A percentile compares a stretch with the other conserved stretches of the same genome.
Conservation (phyloP, 2,113 vertebrate species). For the Anolis carolinensis region DNA sequence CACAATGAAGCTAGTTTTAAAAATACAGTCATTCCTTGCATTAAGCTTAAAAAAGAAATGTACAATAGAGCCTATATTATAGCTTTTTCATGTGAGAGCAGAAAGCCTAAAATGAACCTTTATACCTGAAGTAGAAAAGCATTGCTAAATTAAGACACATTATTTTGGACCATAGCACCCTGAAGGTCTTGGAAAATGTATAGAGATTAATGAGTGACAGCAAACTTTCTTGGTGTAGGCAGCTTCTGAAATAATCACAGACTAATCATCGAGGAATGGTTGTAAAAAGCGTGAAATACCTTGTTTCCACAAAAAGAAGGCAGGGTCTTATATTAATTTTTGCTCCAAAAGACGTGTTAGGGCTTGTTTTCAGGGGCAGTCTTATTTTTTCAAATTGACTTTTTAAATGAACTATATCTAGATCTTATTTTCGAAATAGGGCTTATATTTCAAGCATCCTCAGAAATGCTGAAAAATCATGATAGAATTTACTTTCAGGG, state of each 20-base stretch:
- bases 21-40: background rate
- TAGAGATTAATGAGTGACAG: background rate
- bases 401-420: too few species aligned
- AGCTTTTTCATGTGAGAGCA: slow-evolving; percentile 16
- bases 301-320: too few species aligned
- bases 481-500: too few species aligned
- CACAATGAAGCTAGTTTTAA: slow-evolving; percentile 20
- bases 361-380: too few species aligned
- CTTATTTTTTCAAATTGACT: too few species aligned
- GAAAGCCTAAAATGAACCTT: slow-evolving; percentile 29
- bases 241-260: background rate
- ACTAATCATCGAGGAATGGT: background rate
- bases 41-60: slow-evolving; percentile 23
- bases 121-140: slow-evolving; percentile 26
- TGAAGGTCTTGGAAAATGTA: slow-evolving; percentile 22
- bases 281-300: too few species aligned
- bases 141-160: slow-evolving; percentile 5
- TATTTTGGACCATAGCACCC: slow-evolving; percentile 13
- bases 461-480: too few species aligned
- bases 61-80: slow-evolving; percentile 4
- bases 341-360: too few species aligned
- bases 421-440: too few species aligned
- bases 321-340: too few species aligned
- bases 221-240: background rate
- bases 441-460: too few species aligned